A percentile compares a stretch with the other conserved stretches of the same genome.
phyloP scores from a whole-genome alignment of 2,888 invertebrate genomes.

The Drosophila flavopinicola region DNA sequence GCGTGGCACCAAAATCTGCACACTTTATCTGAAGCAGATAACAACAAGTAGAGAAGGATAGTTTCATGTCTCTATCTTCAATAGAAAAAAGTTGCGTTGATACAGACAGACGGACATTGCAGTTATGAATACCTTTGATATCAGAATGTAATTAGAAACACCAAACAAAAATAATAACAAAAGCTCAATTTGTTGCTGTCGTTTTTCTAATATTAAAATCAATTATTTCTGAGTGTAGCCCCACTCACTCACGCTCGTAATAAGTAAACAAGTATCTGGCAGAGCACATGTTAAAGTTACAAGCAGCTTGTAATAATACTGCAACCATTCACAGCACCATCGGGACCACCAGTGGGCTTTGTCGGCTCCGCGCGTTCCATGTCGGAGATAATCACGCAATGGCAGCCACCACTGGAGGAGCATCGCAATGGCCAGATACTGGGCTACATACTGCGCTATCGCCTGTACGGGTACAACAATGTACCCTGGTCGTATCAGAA shows the following conservation, averaged over 20 bases:
- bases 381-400: slow-evolving; percentile 97
- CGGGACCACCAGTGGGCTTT: slow-evolving; percentile 97
- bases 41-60: too few species aligned
- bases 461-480: slow-evolving; percentile 95
- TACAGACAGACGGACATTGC: too few species aligned
- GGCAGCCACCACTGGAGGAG: slow-evolving; percentile 97
- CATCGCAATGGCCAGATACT: slow-evolving; percentile 97
- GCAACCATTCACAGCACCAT: slow-evolving; percentile 89
- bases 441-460: slow-evolving; percentile 96
- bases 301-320: not conserved
- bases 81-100: too few species aligned
- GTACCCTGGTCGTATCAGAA: slow-evolving; percentile 96
- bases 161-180: too few species aligned
- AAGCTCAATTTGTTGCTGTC: too few species aligned
- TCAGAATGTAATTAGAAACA: too few species aligned
- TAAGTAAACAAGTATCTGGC: slow-evolving; percentile 2
- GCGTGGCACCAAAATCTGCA: too few species aligned
- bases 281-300: not conserved
- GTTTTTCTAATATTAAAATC: too few species aligned
- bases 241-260: not conserved
- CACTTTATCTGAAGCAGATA: too few species aligned
- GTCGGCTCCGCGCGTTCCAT: slow-evolving; percentile 97
- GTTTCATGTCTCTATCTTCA: too few species aligned
- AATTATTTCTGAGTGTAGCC: too few species aligned
- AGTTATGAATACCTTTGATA: too few species aligned